Conservation (phyloP, 2,797 vertebrate species). For the Mus caroli region DNA sequence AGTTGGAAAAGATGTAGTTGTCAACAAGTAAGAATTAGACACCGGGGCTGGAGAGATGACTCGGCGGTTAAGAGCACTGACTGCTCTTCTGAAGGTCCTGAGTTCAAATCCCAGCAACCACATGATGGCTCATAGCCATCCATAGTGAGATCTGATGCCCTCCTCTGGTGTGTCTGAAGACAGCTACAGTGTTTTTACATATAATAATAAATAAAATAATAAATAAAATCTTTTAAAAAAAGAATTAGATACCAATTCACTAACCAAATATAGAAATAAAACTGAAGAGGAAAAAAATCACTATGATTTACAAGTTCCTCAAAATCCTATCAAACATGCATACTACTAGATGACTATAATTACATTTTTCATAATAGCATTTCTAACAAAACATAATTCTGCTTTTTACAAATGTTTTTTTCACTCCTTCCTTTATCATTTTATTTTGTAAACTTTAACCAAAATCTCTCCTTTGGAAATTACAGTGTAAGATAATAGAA, state of each 20-base stretch:
- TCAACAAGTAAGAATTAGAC: neutral
- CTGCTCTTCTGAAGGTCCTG: too few relatives aligned
- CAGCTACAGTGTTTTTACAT: too few relatives aligned
- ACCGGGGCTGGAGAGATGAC: too few relatives aligned
- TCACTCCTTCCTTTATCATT: neutral
- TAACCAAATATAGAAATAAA: neutral
- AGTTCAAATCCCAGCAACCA: too few relatives aligned
- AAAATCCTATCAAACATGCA: neutral
- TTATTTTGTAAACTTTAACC: neutral
- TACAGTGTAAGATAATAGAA: neutral
- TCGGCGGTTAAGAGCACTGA: too few relatives aligned
- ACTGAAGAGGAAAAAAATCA: neutral
- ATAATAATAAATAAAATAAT: too few relatives aligned
- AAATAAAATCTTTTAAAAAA: too few relatives aligned
- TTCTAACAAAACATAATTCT: neutral
- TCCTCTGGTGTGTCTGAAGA: too few relatives aligned
- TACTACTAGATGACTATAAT: neutral
- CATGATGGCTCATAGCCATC: too few relatives aligned
- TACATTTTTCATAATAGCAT: neutral
- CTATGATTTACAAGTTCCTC: neutral
- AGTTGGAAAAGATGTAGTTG: neutral
- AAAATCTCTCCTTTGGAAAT: slow-evolving; percentile 10
- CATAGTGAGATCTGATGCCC: too few relatives aligned
- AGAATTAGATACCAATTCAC: neutral
- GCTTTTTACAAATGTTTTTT: neutral